Base-by-base conservation (phyloP, 1,140 invertebrate species). In the Drosophila quadrilineata region DNA sequence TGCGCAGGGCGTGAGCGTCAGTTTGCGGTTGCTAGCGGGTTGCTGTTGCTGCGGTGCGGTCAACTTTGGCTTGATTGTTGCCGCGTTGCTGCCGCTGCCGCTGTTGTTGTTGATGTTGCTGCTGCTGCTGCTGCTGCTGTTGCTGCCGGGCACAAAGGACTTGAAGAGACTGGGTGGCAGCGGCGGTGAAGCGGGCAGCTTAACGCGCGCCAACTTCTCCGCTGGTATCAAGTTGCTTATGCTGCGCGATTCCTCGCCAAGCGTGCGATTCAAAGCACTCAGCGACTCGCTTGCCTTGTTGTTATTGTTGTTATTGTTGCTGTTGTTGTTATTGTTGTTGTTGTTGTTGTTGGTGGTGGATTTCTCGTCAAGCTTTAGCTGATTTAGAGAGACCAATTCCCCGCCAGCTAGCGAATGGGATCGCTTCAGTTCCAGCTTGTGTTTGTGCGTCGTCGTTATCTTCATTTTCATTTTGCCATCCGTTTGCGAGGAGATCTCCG, bases 391-490 rank as follows among this genome's bases (percentile, higher is more conserved):
- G 2, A 41, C 57, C 26, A 87, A 17, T 24, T 84, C 84, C 2
- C 77, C 75, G 17, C 72, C 67, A 2, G 80, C 57, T 14, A 75
- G 38, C 3, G 79, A 84, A 33, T 84, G 79, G 1, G 79, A 79
- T 0, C 79, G 59, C 41, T 79, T 89, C 3, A 80, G 17, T 3
- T 89, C 88, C 16, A 75, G 31, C 41, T 88, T 89, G 35, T 75
- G 59, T 3, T 70, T 46, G 14, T 63, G 64, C 3, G 76, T 72
- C 8, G 76, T 66, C 0, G 87, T 89, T 1, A 89, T 87, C 36
- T 89, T 89, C 46, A 89, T 79, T 28, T 89, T 89, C 87, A 89
- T 88, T 38, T 89, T 89, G 2, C 88, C 88, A 3, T 79, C 88
- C 4, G 76, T 75, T 6, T 88, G 85, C 14, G 88, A 89, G 12